Percentiles rank a stretch among this genome's conserved stretches.
phyloP scores from a whole-genome alignment of 2,113 vertebrate species.

The Corythornis vintsioides region DNA sequence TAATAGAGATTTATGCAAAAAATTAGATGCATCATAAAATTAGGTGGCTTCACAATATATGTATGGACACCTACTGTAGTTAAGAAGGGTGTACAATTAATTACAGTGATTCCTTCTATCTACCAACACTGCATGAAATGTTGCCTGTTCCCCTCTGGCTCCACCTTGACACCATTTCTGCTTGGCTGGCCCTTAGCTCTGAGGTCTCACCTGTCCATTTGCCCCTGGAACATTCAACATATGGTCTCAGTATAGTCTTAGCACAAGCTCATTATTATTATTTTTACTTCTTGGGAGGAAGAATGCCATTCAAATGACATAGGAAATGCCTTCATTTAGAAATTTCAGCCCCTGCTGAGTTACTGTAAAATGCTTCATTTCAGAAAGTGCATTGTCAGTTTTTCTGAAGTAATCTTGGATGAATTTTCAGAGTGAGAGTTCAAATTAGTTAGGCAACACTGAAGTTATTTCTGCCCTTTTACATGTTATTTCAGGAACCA shows the following conservation, averaged over 20 bases:
- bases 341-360: not conserved
- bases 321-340: not conserved
- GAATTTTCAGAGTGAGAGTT: not conserved
- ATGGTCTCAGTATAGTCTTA: not conserved
- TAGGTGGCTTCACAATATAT: not conserved
- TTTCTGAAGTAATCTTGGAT: not conserved
- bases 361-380: not conserved
- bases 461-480: not conserved
- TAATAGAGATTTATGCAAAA: not conserved
- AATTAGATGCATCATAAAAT: not conserved
- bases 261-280: not conserved
- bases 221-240: not conserved
- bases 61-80: not conserved
- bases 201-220: not conserved
- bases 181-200: not conserved
- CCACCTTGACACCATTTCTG: not conserved
- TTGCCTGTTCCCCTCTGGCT: not conserved
- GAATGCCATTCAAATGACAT: not conserved
- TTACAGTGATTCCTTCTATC: not conserved
- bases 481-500: not conserved
- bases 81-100: not conserved
- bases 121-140: not conserved
- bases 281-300: not conserved
- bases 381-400: not conserved
- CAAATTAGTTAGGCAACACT: not conserved